Evolutionary conservation across 2,888 invertebrate genomes (phyloP).

Genomic region (Hanleya hanleyi): DNA sequence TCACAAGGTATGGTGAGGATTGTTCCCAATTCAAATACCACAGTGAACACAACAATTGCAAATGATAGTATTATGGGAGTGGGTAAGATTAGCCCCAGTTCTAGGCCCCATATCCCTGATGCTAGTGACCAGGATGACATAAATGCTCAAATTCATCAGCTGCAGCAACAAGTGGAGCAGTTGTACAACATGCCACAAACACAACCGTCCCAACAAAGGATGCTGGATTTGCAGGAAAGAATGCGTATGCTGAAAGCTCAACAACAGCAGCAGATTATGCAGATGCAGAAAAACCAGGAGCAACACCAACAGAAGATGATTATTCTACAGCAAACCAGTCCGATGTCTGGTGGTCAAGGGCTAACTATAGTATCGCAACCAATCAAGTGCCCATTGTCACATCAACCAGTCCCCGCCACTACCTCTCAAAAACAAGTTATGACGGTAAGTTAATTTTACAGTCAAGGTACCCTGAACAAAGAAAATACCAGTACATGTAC

Average conservation of each 20-base stretch:
- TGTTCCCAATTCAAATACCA: background rate
- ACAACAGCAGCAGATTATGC: conserved; percentile 3
- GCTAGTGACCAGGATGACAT: conserved; percentile 24
- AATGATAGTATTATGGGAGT: background rate
- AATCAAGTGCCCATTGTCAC: background rate
- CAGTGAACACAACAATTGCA: background rate
- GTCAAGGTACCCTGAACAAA: no score
- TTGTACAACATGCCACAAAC: conserved; percentile 65
- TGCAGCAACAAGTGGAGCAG: conserved; percentile 67
- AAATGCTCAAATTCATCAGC: conserved; percentile 53
- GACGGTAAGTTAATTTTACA: no score
- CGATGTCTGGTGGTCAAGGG: no score
- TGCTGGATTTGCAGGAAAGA: conserved; percentile 67
- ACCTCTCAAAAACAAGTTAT: background rate
- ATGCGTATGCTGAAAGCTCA: conserved; percentile 61
- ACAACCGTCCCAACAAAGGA: conserved; percentile 66
- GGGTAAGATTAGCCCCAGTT: background rate
- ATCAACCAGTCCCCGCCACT: background rate
- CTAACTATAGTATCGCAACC: background rate
- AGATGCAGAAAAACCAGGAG: background rate
- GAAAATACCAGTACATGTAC: no score
- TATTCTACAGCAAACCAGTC: background rate
- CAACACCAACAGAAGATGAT: conserved; percentile 2
- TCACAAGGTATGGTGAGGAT: no score
- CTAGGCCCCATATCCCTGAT: background rate